Evolutionary conservation across 2,113 vertebrate species (phyloP).

Genomic region (Cinclus cinclus): DNA sequence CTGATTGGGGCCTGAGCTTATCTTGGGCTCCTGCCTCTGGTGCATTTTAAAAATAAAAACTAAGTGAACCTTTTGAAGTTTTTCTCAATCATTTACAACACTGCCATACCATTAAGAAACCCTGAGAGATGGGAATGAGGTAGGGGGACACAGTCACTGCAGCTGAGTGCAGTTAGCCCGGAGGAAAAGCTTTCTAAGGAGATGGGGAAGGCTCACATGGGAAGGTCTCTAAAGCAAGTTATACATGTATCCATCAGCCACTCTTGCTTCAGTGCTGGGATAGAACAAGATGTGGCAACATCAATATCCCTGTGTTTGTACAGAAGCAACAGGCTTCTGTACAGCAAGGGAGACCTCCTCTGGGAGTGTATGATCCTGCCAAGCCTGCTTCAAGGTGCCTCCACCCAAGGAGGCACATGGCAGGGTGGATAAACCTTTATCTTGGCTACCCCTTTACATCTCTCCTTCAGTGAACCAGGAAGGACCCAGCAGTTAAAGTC

Average conservation of each 20-base stretch:
- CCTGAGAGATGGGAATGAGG: neutral
- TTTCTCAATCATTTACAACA: no score
- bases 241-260: neutral
- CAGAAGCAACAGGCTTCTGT: neutral
- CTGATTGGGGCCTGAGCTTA: no score
- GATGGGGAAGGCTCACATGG: neutral
- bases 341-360: neutral
- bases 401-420: neutral
- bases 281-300: neutral
- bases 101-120: neutral
- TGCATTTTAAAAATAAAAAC: no score
- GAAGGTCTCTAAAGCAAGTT: neutral
- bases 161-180: rapidly evolving
- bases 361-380: neutral
- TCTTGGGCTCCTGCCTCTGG: no score
- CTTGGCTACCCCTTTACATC: neutral
- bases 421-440: neutral
- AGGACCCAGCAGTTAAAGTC: neutral
- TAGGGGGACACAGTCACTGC: neutral
- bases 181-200: neutral
- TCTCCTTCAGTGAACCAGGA: neutral
- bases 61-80: no score
- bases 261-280: neutral
- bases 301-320: neutral
- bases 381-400: neutral